Evolutionary conservation across 2,888 invertebrate genomes (phyloP).

Genomic region (Limenitis camilla): DNA sequence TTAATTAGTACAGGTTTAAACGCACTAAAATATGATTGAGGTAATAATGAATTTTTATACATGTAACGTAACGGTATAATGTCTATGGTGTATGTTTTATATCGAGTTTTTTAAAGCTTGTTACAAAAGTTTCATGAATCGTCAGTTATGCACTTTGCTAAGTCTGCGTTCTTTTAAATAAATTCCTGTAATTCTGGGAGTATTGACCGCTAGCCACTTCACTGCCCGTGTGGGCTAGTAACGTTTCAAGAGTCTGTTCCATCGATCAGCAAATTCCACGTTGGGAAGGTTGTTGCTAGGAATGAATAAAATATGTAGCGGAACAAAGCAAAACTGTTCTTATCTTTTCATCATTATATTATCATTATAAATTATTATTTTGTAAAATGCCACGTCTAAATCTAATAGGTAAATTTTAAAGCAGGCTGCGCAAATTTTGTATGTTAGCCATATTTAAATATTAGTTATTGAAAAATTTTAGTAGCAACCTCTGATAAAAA

Average conservation of each 20-base stretch:
- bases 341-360: not conserved
- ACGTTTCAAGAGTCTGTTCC: constrained; percentile 16
- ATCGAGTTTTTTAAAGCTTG: not conserved
- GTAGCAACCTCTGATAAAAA: too few species aligned
- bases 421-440: too few species aligned
- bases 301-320: constrained; percentile 10
- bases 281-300: constrained; percentile 10
- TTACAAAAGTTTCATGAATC: constrained; percentile 8
- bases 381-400: too few species aligned
- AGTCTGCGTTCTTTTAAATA: constrained; percentile 17
- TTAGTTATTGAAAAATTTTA: too few species aligned
- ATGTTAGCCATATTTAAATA: too few species aligned
- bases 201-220: constrained; percentile 22
- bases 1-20: constrained; percentile 17
- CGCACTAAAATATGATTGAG: constrained; percentile 19
- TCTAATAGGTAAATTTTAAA: too few species aligned
- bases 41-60: constrained; percentile 25
- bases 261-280: constrained; percentile 21
- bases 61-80: constrained; percentile 22
- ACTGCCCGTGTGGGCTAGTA: constrained; percentile 20
- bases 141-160: constrained; percentile 7
- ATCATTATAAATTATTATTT: not conserved
- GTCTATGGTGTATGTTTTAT: not conserved
- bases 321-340: not conserved
- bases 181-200: constrained; percentile 23